A percentile compares a stretch with the other conserved stretches of the same genome.
phyloP scores from a whole-genome alignment of 2,888 invertebrate genomes.

The Napeogenes inachia region DNA sequence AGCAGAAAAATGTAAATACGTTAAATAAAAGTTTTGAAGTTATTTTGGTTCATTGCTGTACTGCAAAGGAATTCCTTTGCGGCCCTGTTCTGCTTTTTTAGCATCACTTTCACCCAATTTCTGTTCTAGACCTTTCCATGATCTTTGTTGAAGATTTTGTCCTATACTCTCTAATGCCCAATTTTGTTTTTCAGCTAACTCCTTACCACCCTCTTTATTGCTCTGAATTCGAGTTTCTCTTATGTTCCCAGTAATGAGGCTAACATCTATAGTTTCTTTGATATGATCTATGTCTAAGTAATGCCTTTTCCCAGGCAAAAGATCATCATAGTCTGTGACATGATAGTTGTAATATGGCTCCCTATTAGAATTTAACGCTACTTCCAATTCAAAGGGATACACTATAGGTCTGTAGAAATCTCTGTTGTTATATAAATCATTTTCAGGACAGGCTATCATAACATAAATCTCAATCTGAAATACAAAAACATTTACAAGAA shows the following conservation, averaged over 20 bases:
- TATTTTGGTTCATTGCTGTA: conserved; percentile 79
- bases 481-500: conserved; percentile 2
- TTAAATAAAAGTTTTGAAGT: conserved; percentile 29
- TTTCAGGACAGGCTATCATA: conserved; percentile 94
- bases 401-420: conserved; percentile 95
- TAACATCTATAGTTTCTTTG: conserved; percentile 79
- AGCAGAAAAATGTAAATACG: conserved; percentile 24
- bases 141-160: conserved; percentile 81
- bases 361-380: conserved; percentile 81
- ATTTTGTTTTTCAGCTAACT: conserved; percentile 67
- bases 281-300: conserved; percentile 65
- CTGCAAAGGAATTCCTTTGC: conserved; percentile 85
- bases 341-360: conserved; percentile 79
- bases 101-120: conserved; percentile 85
- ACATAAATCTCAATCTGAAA: conserved; percentile 92
- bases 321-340: conserved; percentile 85
- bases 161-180: conserved; percentile 77
- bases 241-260: conserved; percentile 85
- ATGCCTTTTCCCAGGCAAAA: conserved; percentile 80
- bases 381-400: conserved; percentile 94
- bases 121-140: conserved; percentile 93
- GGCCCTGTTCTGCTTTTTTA: conserved; percentile 82
- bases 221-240: conserved; percentile 66
- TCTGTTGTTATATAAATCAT: conserved; percentile 87
- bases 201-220: conserved; percentile 50